Base-by-base conservation (phyloP, 1,140 invertebrate species). In the Caenorhabditis tropicalis region DNA sequence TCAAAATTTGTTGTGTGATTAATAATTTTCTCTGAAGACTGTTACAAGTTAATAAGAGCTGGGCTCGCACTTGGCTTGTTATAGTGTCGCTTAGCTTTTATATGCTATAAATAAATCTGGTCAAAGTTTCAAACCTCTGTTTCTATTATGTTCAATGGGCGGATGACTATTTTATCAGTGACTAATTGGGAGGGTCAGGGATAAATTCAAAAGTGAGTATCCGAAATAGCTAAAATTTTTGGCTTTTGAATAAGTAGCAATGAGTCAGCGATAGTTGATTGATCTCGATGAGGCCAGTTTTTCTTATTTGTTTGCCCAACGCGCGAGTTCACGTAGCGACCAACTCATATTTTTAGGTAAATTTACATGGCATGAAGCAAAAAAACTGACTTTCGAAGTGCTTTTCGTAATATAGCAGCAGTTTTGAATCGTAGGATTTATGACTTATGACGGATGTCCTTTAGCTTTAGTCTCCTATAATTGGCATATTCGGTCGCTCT, bases 361-460 rank as follows among this genome's bases (percentile, higher is more conserved):
- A 74, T 74, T 74, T 27, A 7, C 53, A 58, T 65, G 4, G 3
- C 15, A 33, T 4, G 7, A 19, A 15, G 19, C 16, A 21, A 16
- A 65, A 65, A 56, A 27, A 56, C 5, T 24, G 9, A 27, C 53
- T 27, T 56, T 24, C 53, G 5, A 31, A 65, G 58, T 65, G 58
- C 16, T 65, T 65, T 65, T 65, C 24, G 58, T 27, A 65, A 27
- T 65, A 58, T 24, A n/a, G n/a, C 24, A 27, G 58, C 58, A 29
- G 58, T 65, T 65, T 56, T 65, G 36, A 74, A 74, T 74, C 65
- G 65, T 74, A 74, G 36, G 65, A 74, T 74, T 43, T 43, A 74
- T 39, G 60, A 27, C 60, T 36, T 70, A n/a, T 74, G 65, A 46
- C 65, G 36, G 65, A 43, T 36, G 36, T 74, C 21, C 36, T 43